These are phyloP conservation scores for Noctua pronuba DNA, from an alignment of 2,888 invertebrate species.

Conservation along the genomic window DNA sequence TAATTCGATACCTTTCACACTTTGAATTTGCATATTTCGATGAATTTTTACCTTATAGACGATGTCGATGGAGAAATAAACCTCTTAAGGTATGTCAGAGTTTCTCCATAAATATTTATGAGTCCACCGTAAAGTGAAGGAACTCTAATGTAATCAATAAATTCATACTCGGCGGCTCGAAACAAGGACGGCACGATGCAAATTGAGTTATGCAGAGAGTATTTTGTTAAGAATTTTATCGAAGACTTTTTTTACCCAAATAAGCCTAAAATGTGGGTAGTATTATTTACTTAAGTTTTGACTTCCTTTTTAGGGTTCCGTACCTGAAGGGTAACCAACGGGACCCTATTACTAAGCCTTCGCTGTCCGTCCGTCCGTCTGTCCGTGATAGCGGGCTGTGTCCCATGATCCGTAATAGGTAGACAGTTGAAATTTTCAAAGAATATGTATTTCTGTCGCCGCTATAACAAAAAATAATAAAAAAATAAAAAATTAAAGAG, in stretches of 20 bases:
- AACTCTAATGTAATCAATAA: slow-evolving; percentile 40
- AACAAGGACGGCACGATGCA: slow-evolving; percentile 25
- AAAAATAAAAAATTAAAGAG: too few species aligned
- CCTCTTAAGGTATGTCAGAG: slow-evolving; percentile 30
- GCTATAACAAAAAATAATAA: too few species aligned
- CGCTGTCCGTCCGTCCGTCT: too few species aligned
- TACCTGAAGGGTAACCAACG: too few species aligned
- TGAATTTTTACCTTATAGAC: slow-evolving; percentile 33
- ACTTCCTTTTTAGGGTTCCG: too few species aligned
- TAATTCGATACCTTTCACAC: slow-evolving; percentile 10
- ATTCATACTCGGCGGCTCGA: slow-evolving; percentile 28
- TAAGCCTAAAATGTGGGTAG: background rate
- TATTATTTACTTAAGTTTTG: background rate
- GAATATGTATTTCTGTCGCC: too few species aligned
- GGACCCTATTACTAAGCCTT: too few species aligned
- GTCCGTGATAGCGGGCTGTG: too few species aligned
- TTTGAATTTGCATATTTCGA: slow-evolving; percentile 45
- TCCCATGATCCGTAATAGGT: too few species aligned
- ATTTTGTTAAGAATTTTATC: slow-evolving; percentile 7
- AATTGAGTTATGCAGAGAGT: slow-evolving; percentile 32
- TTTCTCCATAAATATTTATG: slow-evolving; percentile 51
- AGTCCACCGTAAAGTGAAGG: slow-evolving; percentile 40
- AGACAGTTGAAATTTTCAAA: too few species aligned
- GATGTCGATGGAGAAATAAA: slow-evolving; percentile 31
- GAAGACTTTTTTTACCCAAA: background rate